phyloP scores from a whole-genome alignment of 1,140 invertebrate species.

The Lysiphlebus fabarum region DNA sequence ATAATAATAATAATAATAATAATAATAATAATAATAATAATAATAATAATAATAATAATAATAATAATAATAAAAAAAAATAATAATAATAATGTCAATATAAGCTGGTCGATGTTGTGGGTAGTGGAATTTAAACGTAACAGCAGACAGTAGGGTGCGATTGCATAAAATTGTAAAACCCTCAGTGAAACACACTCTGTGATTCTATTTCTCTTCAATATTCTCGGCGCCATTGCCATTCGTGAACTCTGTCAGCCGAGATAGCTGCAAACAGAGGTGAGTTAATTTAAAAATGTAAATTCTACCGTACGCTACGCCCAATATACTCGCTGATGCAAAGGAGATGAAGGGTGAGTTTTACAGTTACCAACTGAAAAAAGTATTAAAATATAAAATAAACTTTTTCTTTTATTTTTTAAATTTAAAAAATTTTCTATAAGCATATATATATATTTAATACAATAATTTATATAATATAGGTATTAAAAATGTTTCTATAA shows the following conservation, averaged over 20 bases:
- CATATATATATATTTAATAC: too few species aligned
- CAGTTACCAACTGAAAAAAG: too few species aligned
- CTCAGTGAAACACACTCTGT: conserved; percentile 9
- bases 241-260: conserved; percentile 37
- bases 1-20: too few species aligned
- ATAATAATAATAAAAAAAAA: conserved; percentile 28
- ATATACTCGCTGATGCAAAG: conserved; percentile 24
- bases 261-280: conserved; percentile 55
- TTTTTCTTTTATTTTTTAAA: too few species aligned
- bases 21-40: neutral
- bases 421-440: too few species aligned
- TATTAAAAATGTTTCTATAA: too few species aligned
- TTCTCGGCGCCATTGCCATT: neutral
- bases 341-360: neutral
- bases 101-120: conserved; percentile 22
- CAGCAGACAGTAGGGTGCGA: conserved; percentile 33
- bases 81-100: conserved; percentile 31
- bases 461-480: too few species aligned
- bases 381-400: too few species aligned
- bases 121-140: conserved; percentile 7
- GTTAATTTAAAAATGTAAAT: conserved; percentile 59
- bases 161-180: conserved; percentile 55
- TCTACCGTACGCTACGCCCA: conserved; percentile 31
- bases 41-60: conserved; percentile 30
- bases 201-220: too few species aligned